Base-by-base conservation (phyloP, 2,888 invertebrate genomes). In the Eristalis arbustorum region DNA sequence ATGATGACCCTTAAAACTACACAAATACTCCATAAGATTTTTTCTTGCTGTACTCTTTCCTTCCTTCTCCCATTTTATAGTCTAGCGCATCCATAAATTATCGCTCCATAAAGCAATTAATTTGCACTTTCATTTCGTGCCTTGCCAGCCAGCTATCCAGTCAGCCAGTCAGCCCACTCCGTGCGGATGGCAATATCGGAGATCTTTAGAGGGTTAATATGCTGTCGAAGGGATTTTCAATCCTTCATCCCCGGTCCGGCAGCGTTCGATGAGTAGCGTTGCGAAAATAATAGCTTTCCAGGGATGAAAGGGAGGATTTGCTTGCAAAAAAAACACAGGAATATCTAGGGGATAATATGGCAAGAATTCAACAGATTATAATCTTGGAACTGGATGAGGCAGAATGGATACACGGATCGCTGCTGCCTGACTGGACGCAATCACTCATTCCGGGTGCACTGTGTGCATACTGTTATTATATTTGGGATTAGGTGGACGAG, bases 101-200 rank as follows among this genome's bases (percentile, higher is more conserved):
- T 91, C 91, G 91, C 91, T 90, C 91, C 90, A 91, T 91, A 91
- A 91, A 91, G 91, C 91, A 91, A 91, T 91, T 91, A 91, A 91
- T 91, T 91, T 89, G 76, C 89, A 88, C 89, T 89, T 84, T 84
- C 72, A 62, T 78, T 82, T 79, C 74, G 79, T 83, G 78, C 74
- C 75, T 49, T 67, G 28, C 78, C 67, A 75, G n/a, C n/a, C n/a
- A n/a, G n/a, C n/a, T n/a, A n/a, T n/a, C n/a, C n/a, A n/a, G n/a
- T n/a, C n/a, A n/a, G n/a, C n/a, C n/a, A n/a, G n/a, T n/a, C n/a
- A n/a, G 67, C 67, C 71, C 78, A 74, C 67, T 75, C 64, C 59
- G 61, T 37, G 57, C 57, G 42, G 69, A 74, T 62, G 81, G 82
- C 73, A 76, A 81, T 85, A 85, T 81, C 84, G 73, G 66, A 78